These are phyloP conservation scores for Sinotaia quadrata DNA, from an alignment of 2,888 invertebrate species.

Conservation along the genomic window DNA sequence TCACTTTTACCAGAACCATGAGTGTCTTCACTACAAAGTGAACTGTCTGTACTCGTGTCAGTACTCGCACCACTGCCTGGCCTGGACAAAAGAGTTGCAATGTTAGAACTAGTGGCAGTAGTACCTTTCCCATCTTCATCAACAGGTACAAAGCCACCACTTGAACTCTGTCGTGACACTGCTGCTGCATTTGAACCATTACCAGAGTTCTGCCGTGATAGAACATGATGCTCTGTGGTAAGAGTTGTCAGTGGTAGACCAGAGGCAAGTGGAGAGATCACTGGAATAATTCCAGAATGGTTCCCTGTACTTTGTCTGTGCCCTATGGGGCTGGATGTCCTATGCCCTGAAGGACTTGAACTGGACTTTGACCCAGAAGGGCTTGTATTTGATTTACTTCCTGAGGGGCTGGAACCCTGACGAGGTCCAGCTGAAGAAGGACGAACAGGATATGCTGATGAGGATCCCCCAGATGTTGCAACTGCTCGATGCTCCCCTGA, in stretches of 20 bases:
- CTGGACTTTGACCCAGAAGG: background rate
- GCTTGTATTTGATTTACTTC: background rate
- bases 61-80: conserved; percentile 13
- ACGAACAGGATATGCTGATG: conserved; percentile 23
- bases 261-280: background rate
- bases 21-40: no score
- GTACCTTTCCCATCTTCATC: no score
- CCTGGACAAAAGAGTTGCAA: conserved; percentile 2
- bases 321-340: conserved; percentile 18
- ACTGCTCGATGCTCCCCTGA: conserved; percentile 2
- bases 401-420: conserved; percentile 19
- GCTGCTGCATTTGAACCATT: background rate
- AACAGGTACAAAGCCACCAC: background rate
- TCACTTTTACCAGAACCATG: no score
- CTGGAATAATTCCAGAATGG: background rate
- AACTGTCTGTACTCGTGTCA: no score
- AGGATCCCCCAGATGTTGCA: background rate
- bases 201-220: conserved; percentile 16
- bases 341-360: conserved; percentile 19
- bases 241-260: background rate
- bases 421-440: conserved; percentile 24
- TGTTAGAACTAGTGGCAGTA: background rate
- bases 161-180: conserved; percentile 7
- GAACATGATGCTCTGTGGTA: background rate
- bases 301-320: conserved; percentile 1